A percentile compares a stretch with the other conserved stretches of the same genome.
phyloP scores from a whole-genome alignment of 2,888 invertebrate species.

The Nebria salina region DNA sequence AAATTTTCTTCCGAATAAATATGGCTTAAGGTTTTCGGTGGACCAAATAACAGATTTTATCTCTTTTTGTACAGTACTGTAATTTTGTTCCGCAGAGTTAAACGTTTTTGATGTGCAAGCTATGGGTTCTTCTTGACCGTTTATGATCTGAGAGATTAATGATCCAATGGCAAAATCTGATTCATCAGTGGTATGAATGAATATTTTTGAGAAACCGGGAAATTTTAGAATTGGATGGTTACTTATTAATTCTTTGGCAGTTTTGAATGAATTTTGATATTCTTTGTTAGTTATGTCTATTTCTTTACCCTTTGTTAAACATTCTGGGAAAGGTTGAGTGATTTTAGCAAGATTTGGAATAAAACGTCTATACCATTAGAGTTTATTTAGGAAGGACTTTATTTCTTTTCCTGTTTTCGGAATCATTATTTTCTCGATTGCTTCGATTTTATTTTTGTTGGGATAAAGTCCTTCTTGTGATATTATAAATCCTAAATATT shows the following conservation, averaged over 20 bases:
- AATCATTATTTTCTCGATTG: neutral
- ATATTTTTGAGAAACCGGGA: neutral
- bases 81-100: conserved; percentile 8
- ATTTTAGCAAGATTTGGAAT: too few species aligned
- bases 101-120: neutral
- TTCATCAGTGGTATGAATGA: neutral
- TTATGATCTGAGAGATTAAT: neutral
- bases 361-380: conserved; percentile 27
- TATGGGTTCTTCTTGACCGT: conserved; percentile 8
- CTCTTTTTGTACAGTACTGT: conserved; percentile 12
- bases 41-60: conserved; percentile 8
- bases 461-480: too few species aligned
- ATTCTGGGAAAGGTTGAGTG: too few species aligned
- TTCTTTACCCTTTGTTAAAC: too few species aligned
- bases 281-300: too few species aligned
- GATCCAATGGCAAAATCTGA: conserved; percentile 13
- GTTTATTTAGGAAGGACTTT: conserved; percentile 42
- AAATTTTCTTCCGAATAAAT: conserved; percentile 16
- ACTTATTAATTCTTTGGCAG: neutral
- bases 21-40: neutral
- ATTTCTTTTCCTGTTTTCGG: conserved; percentile 47
- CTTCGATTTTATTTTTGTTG: too few species aligned
- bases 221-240: conserved; percentile 2
- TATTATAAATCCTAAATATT: too few species aligned
- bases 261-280: too few species aligned